phyloP scores from a whole-genome alignment of 1,140 invertebrate genomes.

The Agraylea sexmaculata region DNA sequence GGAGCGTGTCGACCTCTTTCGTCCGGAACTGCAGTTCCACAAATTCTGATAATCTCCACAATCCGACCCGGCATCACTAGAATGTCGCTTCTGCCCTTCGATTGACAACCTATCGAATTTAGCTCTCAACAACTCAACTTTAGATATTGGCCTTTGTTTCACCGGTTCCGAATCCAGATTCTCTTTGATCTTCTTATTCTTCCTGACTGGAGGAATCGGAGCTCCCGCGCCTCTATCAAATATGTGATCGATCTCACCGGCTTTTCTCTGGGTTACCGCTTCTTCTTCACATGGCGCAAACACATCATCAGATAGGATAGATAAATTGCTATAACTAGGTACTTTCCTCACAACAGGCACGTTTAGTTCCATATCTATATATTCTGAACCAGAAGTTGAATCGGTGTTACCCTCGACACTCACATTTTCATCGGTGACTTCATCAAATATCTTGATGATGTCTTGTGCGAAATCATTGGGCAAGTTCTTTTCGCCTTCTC shows the following conservation, averaged over 20 bases:
- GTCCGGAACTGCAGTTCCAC: conserved; percentile 18
- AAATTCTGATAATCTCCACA: conserved; percentile 20
- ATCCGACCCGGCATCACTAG: conserved; percentile 15
- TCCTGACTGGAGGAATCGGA: conserved; percentile 26
- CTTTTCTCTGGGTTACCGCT: conserved; percentile 24
- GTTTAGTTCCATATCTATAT: conserved; percentile 18
- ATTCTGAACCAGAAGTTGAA: neutral
- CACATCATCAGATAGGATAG: conserved; percentile 18
- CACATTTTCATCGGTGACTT: conserved; percentile 23
- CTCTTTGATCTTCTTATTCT: conserved; percentile 6
- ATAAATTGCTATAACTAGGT: conserved; percentile 17
- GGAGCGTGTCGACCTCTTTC: conserved; percentile 5
- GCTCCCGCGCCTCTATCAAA: conserved; percentile 24
- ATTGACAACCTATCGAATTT: conserved; percentile 6
- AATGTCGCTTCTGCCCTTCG: conserved; percentile 14
- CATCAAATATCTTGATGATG: conserved; percentile 35
- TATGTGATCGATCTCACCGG: conserved; percentile 25
- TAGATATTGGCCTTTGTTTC: conserved; percentile 13
- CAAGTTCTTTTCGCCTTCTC: conserved; percentile 25
- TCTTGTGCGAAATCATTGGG: conserved; percentile 25
- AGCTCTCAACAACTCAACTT: conserved; percentile 12
- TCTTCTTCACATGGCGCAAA: conserved; percentile 23
- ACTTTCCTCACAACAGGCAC: conserved; percentile 18
- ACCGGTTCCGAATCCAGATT: neutral
- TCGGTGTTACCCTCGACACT: no score